A percentile compares a stretch with the other conserved stretches of the same genome.
phyloP scores from a whole-genome alignment of 2,888 invertebrate species.

The Hyposoter dolosus region DNA sequence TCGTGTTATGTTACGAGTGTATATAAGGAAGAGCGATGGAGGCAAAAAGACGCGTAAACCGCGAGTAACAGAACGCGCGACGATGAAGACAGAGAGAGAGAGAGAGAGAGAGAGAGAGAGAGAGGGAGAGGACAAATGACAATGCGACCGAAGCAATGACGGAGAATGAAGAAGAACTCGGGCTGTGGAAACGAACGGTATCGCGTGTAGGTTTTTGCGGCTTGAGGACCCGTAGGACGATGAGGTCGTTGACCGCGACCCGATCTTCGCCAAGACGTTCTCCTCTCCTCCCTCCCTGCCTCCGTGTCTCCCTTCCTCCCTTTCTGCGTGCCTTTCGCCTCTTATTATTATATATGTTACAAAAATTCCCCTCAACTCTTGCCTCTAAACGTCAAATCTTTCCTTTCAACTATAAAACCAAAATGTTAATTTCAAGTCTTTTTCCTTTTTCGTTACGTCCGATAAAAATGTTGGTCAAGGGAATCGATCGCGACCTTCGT shows the following conservation, averaged over 20 bases:
- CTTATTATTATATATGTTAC: neutral
- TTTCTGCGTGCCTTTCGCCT: conserved; percentile 1
- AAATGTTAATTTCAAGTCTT: neutral
- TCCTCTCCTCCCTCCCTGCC: conserved; percentile 18
- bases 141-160: conserved; percentile 72
- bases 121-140: conserved; percentile 23
- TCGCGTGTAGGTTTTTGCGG: conserved; percentile 83
- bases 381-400: neutral
- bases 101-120: conserved; percentile 18
- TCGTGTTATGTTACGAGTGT: neutral
- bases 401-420: neutral
- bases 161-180: conserved; percentile 69
- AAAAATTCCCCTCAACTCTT: neutral
- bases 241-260: conserved; percentile 77
- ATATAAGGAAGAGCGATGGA: conserved; percentile 1
- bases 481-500: neutral
- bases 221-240: conserved; percentile 79
- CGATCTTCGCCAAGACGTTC: conserved; percentile 54
- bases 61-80: conserved; percentile 52
- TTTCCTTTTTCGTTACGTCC: neutral
- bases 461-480: neutral
- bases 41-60: conserved; percentile 44
- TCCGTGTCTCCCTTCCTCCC: neutral
- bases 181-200: conserved; percentile 76
- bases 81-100: conserved; percentile 36